Base-by-base conservation (phyloP, 2,113 vertebrate genomes). In the Aphyosemion australe region DNA sequence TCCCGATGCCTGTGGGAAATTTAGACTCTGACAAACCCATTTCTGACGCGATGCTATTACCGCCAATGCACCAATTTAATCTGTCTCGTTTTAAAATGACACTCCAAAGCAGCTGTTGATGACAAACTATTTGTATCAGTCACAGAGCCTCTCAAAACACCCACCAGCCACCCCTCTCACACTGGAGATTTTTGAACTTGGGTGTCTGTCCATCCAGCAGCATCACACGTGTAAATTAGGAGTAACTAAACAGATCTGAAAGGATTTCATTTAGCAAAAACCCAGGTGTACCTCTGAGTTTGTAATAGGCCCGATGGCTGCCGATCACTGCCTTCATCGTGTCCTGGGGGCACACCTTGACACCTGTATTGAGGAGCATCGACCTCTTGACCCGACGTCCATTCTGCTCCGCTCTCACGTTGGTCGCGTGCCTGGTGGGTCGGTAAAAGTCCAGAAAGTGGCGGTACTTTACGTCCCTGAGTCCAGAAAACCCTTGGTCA, bases 291-390 rank as follows among this genome's bases (percentile, higher is more conserved):
- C 97, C 95, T 96, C 95, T 93, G 72, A 96, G 85, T 85, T 93
- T 95, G 63, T 97, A 98, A 88, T 96, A 98, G 42, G 93, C 93
- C 74, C 94, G 93, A 66, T 97, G 95, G 82, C 93, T 95, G 79
- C 92, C 87, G 81, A 96, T 84, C 84, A 96, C 93, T 46, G 95
- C 93, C 68, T 93, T 94, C 85, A 95, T 83, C 12, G 94, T 94
- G 84, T 96, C 95, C 67, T 95, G 94, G 1, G 95, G 94, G 79
- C 97, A 98, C 45, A 96, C 87, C 88, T 96, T 96, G 88, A 95
- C 92, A 51, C 93, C 95, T 2, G 93, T 91, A 72, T 89, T 90
- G 78, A 93, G 92, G 60, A 94, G 65, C 1, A 90, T 48, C 6
- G 95, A 95, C 88, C 96, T 94, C 87, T 94, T 97, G 16, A 88